These are phyloP conservation scores for Bradypodion ventrale DNA, from an alignment of 2,797 vertebrate genomes.

Conservation along the genomic window DNA sequence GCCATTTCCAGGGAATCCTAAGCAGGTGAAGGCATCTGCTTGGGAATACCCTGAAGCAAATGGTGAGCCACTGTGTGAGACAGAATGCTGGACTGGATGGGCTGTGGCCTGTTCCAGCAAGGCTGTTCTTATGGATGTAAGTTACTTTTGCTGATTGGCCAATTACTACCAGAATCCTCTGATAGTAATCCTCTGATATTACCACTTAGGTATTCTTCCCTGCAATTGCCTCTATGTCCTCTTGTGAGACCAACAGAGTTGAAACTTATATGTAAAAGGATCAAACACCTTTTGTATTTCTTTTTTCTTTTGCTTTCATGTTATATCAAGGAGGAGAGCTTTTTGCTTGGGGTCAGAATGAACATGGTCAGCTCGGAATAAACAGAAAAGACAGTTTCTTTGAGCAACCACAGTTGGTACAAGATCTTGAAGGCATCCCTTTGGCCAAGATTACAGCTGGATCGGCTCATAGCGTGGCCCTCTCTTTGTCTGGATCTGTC, in stretches of 20 bases:
- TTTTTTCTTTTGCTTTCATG: constrained; percentile 30
- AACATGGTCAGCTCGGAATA: constrained; percentile 68
- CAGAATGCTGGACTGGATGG: too few species aligned
- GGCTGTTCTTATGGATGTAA: too few species aligned
- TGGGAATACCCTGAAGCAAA: too few species aligned
- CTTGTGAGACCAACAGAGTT: background rate
- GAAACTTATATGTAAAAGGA: background rate
- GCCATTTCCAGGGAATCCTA: too few species aligned
- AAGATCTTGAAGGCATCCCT: constrained; percentile 61
- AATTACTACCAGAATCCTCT: too few species aligned
- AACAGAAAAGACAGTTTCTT: rapidly evolving
- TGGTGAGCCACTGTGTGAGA: too few species aligned
- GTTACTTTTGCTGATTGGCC: too few species aligned
- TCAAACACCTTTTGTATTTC: background rate
- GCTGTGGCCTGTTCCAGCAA: too few species aligned
- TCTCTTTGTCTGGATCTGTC: constrained; percentile 73
- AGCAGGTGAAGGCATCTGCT: too few species aligned
- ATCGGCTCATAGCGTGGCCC: constrained; percentile 63
- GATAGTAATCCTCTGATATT: background rate
- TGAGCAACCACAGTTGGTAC: constrained; percentile 44
- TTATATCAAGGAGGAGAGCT: constrained; percentile 68
- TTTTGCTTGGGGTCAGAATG: constrained; percentile 73
- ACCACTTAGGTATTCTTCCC: background rate
- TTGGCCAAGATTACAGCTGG: constrained; percentile 73
- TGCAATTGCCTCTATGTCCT: background rate